Percentiles rank a stretch among this genome's conserved stretches.
Conservation (phyloP, 2,888 invertebrate genomes). For the Phyto melanocephala region DNA sequence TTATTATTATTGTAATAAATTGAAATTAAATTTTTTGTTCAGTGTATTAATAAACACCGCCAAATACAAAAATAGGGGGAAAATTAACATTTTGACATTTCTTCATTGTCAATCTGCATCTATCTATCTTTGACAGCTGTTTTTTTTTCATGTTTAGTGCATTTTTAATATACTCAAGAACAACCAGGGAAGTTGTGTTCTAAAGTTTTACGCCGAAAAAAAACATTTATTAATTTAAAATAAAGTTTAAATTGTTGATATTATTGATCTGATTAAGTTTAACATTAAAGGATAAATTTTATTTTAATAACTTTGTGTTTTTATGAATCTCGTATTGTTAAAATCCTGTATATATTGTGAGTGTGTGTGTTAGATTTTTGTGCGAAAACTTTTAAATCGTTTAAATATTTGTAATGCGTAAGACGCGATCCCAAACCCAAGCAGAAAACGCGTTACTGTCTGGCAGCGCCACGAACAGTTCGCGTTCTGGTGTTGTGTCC, state of each 20-base stretch:
- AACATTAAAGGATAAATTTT: too few species aligned
- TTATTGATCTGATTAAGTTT: too few species aligned
- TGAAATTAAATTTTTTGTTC: too few species aligned
- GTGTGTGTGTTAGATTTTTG: slow-evolving; percentile 31
- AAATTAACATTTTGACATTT: slow-evolving; percentile 8
- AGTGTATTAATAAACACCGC: slow-evolving; percentile 41
- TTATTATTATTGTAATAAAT: too few species aligned
- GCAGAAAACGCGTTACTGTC: slow-evolving; percentile 75
- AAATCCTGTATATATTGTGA: slow-evolving; percentile 23
- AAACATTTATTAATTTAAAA: too few species aligned
- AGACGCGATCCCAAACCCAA: slow-evolving; percentile 78
- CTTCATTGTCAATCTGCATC: slow-evolving; percentile 12
- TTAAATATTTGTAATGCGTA: slow-evolving; percentile 74
- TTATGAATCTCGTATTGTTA: slow-evolving; percentile 2
- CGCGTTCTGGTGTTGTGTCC: slow-evolving; percentile 51
- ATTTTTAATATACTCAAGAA: slow-evolving; percentile 39
- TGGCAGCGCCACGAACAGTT: slow-evolving; percentile 50
- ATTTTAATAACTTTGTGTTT: neutral
- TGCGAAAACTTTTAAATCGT: neutral
- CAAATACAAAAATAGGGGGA: slow-evolving; percentile 46
- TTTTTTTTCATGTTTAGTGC: slow-evolving; percentile 47
- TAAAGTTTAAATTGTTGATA: too few species aligned
- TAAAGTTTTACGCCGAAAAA: slow-evolving; percentile 39
- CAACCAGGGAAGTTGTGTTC: slow-evolving; percentile 7
- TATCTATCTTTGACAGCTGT: slow-evolving; percentile 54